Percentiles rank a stretch among this genome's conserved stretches.
Conservation (phyloP, 92 coral and sea anemone genomes). For the Metridium senile region DNA sequence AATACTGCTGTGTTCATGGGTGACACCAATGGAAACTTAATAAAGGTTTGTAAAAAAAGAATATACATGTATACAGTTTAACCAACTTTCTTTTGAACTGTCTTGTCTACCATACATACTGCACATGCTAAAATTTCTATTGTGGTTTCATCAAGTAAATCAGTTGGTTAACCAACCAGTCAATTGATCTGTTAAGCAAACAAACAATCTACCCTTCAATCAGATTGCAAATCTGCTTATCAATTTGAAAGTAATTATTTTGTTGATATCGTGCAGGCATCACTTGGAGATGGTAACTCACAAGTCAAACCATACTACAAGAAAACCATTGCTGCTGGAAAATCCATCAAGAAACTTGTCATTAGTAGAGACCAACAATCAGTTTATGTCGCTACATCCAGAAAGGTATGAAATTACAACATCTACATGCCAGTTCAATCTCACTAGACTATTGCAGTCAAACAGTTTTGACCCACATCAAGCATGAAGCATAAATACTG, state of each 20-base stretch:
- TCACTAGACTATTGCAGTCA: too few species aligned
- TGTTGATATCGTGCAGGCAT: too few species aligned
- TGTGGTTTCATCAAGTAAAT: not conserved
- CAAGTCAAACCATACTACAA: slow-evolving; percentile 56
- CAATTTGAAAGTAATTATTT: too few species aligned
- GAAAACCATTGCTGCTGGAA: slow-evolving; percentile 25
- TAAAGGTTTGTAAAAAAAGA: slow-evolving; percentile 60
- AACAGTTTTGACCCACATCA: too few species aligned
- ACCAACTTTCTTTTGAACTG: too few species aligned
- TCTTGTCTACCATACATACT: not conserved
- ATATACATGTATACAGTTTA: too few species aligned
- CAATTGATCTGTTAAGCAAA: too few species aligned
- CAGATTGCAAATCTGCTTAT: too few species aligned
- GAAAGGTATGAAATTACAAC: slow-evolving; percentile 42
- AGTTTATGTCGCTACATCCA: slow-evolving; percentile 30
- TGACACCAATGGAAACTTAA: slow-evolving; percentile 54
- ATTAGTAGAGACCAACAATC: slow-evolving; percentile 33
- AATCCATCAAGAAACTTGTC: slow-evolving; percentile 37
- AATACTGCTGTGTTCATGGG: slow-evolving; percentile 71
- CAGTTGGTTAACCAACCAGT: too few species aligned
- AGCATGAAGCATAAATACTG: too few species aligned
- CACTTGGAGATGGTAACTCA: slow-evolving; percentile 39
- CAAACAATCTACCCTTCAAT: too few species aligned
- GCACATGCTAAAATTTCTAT: not conserved
- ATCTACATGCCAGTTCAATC: too few species aligned